phyloP scores from a whole-genome alignment of 2,888 invertebrate species.

The Scrobipalpa costella region DNA sequence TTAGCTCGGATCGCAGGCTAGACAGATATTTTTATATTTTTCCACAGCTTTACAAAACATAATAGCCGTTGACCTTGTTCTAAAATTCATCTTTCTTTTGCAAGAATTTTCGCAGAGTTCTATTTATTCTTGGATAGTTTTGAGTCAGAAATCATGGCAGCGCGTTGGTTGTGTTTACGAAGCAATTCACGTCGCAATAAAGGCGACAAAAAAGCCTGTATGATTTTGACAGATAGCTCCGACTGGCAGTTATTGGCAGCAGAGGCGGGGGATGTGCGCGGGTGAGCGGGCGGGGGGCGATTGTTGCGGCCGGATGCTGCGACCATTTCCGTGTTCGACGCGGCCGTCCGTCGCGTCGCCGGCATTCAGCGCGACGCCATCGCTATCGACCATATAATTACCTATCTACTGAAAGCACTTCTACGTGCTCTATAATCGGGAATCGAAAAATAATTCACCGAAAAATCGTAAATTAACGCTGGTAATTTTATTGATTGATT shows the following conservation, averaged over 20 bases:
- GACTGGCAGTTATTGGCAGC: slow-evolving; percentile 19
- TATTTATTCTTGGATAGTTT: not conserved
- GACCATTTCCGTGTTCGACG: slow-evolving; percentile 64
- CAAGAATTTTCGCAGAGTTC: not conserved
- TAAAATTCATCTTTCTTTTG: not conserved
- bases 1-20: not conserved
- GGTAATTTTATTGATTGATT: not conserved
- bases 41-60: not conserved
- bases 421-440: too few species aligned
- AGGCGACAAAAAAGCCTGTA: slow-evolving; percentile 15
- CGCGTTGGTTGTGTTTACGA: slow-evolving; percentile 3
- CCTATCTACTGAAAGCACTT: not conserved
- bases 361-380: slow-evolving; percentile 44
- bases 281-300: slow-evolving; percentile 40
- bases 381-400: slow-evolving; percentile 49
- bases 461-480: not conserved
- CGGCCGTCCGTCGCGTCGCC: not conserved
- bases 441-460: not conserved
- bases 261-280: slow-evolving; percentile 36
- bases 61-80: not conserved
- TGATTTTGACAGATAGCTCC: slow-evolving; percentile 21
- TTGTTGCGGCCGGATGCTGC: slow-evolving; percentile 71
- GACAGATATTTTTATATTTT: not conserved
- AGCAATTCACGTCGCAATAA: slow-evolving; percentile 6
- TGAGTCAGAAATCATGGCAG: not conserved